phyloP scores from a whole-genome alignment of 1,140 invertebrate genomes.

The Leptinotarsa lineolata region DNA sequence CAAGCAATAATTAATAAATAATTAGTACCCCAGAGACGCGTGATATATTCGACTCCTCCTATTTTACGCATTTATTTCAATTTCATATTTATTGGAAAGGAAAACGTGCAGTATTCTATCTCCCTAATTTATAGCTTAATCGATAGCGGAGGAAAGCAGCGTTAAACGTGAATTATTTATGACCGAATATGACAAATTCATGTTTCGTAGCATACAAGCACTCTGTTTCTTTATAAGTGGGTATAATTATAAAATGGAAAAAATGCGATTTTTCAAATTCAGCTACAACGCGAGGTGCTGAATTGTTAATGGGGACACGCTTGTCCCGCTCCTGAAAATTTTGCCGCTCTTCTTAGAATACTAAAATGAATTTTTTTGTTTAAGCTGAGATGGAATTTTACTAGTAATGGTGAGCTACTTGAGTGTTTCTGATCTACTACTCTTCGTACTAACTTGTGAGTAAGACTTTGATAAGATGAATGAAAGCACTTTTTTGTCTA shows the following conservation, averaged over 20 bases:
- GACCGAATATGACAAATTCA: conserved; percentile 26
- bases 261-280: conserved; percentile 12
- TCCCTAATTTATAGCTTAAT: conserved; percentile 22
- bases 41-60: conserved; percentile 37
- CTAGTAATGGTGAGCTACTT: too few species aligned
- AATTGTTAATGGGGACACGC: neutral
- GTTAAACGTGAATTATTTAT: conserved; percentile 26
- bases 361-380: too few species aligned
- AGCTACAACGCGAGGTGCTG: neutral
- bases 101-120: conserved; percentile 31
- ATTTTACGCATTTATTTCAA: conserved; percentile 42
- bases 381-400: too few species aligned
- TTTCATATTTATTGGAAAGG: conserved; percentile 39
- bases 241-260: conserved; percentile 12
- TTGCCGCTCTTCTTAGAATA: neutral
- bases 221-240: conserved; percentile 4
- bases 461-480: too few species aligned
- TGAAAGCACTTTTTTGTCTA: too few species aligned
- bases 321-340: neutral
- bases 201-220: conserved; percentile 20
- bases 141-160: conserved; percentile 25
- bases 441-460: too few species aligned
- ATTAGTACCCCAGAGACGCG: conserved; percentile 35
- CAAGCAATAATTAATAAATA: conserved; percentile 40
- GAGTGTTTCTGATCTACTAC: too few species aligned